Evolutionary conservation across 2,113 vertebrate species (phyloP).

Genomic region (Noctilio leporinus): DNA sequence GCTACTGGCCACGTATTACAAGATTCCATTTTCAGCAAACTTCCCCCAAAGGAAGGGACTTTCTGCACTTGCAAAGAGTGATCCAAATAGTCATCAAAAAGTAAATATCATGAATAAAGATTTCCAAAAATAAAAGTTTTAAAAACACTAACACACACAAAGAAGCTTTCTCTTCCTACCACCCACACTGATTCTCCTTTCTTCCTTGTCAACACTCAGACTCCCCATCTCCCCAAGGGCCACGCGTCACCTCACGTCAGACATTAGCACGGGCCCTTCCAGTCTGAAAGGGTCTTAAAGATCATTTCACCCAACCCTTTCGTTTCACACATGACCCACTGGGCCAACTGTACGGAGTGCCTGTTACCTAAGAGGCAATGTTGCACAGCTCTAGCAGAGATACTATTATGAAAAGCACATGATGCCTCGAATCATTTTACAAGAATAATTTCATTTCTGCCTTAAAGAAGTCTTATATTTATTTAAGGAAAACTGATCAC

Average conservation of each 20-base stretch:
- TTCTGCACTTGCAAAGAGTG: constrained; percentile 41
- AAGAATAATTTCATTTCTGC: neutral
- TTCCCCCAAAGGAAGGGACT: constrained; percentile 33
- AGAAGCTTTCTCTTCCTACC: neutral
- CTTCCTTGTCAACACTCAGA: neutral
- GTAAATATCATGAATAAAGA: constrained; percentile 38
- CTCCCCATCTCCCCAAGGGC: neutral
- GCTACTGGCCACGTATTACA: neutral
- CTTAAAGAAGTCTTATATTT: neutral
- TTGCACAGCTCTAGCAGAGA: neutral
- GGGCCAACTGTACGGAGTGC: neutral
- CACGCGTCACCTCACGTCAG: neutral
- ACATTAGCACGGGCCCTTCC: neutral
- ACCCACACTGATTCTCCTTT: neutral
- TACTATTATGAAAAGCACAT: neutral
- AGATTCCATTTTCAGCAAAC: constrained; percentile 58
- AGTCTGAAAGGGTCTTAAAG: neutral
- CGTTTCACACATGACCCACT: neutral
- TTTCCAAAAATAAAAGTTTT: constrained; percentile 44
- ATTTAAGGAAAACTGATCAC: neutral
- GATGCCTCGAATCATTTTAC: neutral
- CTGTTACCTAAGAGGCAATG: neutral
- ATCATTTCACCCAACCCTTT: neutral
- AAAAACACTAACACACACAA: neutral
- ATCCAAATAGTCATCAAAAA: constrained; percentile 46